phyloP scores from a whole-genome alignment of 2,888 invertebrate species.

The Nemapogon koenigi region DNA sequence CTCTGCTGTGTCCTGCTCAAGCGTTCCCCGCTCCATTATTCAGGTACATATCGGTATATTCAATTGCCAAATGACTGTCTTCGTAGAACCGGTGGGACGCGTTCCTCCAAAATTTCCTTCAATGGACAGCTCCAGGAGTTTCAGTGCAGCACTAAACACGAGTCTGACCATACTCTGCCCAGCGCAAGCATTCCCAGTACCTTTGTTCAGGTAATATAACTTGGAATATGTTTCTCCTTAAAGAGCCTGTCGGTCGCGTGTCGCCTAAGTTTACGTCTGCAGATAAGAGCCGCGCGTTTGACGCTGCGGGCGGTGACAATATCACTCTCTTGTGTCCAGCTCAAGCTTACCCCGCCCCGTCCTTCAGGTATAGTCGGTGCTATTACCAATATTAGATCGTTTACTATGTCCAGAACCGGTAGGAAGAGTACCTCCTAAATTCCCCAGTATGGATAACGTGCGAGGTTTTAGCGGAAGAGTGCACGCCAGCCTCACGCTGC shows the following conservation, averaged over 20 bases:
- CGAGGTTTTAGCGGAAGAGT: constrained; percentile 56
- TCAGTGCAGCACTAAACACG: constrained; percentile 53
- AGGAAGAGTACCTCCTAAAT: constrained; percentile 71
- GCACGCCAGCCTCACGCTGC: constrained; percentile 65
- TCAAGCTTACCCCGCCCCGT: constrained; percentile 76
- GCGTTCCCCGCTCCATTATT: constrained; percentile 75
- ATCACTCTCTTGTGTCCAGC: constrained; percentile 73
- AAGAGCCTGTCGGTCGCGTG: constrained; percentile 74
- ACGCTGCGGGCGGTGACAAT: constrained; percentile 53
- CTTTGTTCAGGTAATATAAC: constrained; percentile 69
- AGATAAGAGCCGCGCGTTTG: constrained; percentile 70
- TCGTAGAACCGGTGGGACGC: constrained; percentile 69
- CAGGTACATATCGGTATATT: constrained; percentile 57
- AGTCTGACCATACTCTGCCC: constrained; percentile 74
- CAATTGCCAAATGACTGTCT: constrained; percentile 26
- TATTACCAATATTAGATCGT: constrained; percentile 71
- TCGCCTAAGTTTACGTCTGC: constrained; percentile 71
- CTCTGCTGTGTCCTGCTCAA: constrained; percentile 73
- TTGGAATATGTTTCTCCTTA: constrained; percentile 9
- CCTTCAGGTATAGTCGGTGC: constrained; percentile 71
- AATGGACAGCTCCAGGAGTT: constrained; percentile 69
- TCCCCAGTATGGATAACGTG: constrained; percentile 73
- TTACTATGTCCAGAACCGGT: constrained; percentile 59
- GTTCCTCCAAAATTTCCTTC: constrained; percentile 68
- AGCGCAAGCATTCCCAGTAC: constrained; percentile 78